Base-by-base conservation (phyloP, 2,888 invertebrate species). In the Polydrusus pterygomalis region DNA sequence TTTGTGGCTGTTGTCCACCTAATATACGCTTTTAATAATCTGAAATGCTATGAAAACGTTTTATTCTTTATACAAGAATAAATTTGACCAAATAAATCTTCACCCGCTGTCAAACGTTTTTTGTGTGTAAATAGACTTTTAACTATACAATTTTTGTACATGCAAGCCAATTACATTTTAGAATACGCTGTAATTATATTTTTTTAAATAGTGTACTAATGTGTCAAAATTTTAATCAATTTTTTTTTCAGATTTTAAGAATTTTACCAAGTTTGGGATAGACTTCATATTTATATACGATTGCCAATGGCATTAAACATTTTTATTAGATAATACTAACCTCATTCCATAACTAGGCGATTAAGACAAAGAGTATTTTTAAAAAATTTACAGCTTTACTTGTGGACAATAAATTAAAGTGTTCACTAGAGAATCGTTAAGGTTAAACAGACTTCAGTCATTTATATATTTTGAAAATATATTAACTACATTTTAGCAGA, bases 131-230 rank as follows among this genome's bases (percentile, higher is more conserved):
- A 54, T 70, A 77, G 73, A 71, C 67, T 74, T 77, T 76, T 75
- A 70, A 71, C 77, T 69, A 69, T 74, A 69, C 64, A 78, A 74
- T 79, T 79, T 78, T 80, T 78, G 79, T 79, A 38, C 58, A 60
- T 38, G 74, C 72, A 75, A 73, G 63, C 79, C 78, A 78, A 63
- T 75, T 74, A 67, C 77, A 79, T 81, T 81, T 80, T 81, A 81
- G 77, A 78, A 80, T 80, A 81, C 79, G 18, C 49, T 40, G 18
- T 45, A 47, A 9, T 54, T 68, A 40, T 30, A 38, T 68, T 60
- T 69, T 60, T 60, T 70, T 34, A 38, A 30, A 69, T 45, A 58
- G 30, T 69, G 68, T 68, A 49, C 15, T 47, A 30, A 34, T 65
- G 56, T 68, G 67, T 68, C 68, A 43, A 56, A 40, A 58, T 45